These are phyloP conservation scores for Parauchenoglanis punctatus DNA, from an alignment of 2,797 vertebrate genomes.

Conservation along the genomic window DNA sequence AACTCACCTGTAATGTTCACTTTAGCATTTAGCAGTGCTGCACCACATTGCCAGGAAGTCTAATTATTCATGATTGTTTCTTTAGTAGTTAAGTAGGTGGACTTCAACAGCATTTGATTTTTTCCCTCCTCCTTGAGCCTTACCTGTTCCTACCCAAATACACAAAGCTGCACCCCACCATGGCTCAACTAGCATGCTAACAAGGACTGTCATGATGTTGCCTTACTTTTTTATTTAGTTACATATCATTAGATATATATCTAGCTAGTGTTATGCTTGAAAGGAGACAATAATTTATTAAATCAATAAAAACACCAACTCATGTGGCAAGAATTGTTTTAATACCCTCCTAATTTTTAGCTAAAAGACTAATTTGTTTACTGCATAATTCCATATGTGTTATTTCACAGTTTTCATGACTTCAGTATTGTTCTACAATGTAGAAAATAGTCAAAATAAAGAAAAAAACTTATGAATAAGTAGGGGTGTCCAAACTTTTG, in stretches of 20 bases:
- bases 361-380: background rate
- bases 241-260: no score
- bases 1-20: background rate
- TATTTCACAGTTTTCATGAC: no score
- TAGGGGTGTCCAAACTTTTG: no score
- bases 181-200: background rate
- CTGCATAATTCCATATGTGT: no score
- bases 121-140: background rate
- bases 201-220: background rate
- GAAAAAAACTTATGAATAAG: no score
- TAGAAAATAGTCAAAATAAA: no score
- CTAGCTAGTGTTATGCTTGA: background rate
- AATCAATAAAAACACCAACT: background rate
- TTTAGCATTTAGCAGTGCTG: background rate
- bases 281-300: background rate
- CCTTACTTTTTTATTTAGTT: background rate
- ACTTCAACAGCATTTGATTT: background rate
- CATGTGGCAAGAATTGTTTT: background rate
- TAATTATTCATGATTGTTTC: background rate
- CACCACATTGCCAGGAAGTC: background rate
- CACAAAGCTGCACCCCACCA: background rate
- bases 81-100: background rate
- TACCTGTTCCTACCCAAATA: background rate
- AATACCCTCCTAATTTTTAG: background rate
- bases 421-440: no score